phyloP scores from a whole-genome alignment of 2,113 vertebrate species.

The Nicator chloris region DNA sequence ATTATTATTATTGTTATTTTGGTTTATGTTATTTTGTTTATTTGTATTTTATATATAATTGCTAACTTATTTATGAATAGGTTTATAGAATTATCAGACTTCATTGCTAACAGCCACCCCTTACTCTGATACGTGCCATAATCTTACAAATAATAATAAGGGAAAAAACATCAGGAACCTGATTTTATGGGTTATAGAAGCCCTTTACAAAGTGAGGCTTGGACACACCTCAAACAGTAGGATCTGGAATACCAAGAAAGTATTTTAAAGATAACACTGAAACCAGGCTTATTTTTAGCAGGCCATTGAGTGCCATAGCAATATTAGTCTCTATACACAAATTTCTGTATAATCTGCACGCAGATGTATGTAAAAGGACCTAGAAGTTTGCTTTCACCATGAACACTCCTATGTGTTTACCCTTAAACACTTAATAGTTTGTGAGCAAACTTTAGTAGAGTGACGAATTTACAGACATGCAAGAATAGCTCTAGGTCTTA shows the following conservation, averaged over 20 bases:
- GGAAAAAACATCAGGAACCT: not conserved
- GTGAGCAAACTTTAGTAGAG: not conserved
- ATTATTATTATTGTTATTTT: not conserved
- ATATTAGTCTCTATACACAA: not conserved
- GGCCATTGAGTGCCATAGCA: accelerated
- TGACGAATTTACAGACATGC: not conserved
- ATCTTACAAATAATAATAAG: not conserved
- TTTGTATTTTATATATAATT: not conserved
- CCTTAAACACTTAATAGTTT: not conserved
- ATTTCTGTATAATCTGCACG: not conserved
- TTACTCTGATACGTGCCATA: accelerated
- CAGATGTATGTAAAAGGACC: not conserved
- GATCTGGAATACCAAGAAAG: not conserved
- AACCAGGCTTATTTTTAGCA: not conserved
- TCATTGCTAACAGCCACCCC: not conserved
- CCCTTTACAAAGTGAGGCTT: not conserved
- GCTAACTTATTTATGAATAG: not conserved
- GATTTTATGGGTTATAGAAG: not conserved
- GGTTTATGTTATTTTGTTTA: not conserved
- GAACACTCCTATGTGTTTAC: not conserved
- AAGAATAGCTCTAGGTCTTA: not conserved
- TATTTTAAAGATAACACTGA: not conserved
- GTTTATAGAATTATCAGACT: not conserved
- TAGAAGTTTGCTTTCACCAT: not conserved
- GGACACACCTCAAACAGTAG: accelerated